phyloP scores from a whole-genome alignment of 1,140 invertebrate species.

The Nylanderia fulva region DNA sequence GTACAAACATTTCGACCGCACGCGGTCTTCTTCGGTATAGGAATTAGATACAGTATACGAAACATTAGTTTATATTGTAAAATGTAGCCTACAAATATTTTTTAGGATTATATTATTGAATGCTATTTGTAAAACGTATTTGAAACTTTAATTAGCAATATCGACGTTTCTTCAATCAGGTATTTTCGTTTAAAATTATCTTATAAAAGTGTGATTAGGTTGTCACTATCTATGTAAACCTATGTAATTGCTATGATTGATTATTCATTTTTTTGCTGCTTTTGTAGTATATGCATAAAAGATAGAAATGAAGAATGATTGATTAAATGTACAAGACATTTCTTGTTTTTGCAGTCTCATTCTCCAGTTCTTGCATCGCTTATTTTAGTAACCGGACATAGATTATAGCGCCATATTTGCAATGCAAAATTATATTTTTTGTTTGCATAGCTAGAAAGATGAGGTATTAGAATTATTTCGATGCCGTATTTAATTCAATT shows the following conservation, averaged over 20 bases:
- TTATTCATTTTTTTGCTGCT: not conserved
- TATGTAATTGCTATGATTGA: constrained; percentile 2
- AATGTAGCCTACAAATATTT: too few species aligned
- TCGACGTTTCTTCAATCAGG: not conserved
- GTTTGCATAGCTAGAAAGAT: not conserved
- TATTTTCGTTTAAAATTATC: not conserved
- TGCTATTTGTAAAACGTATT: too few species aligned
- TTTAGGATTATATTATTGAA: not conserved
- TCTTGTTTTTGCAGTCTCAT: too few species aligned
- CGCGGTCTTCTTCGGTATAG: too few species aligned
- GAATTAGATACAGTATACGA: too few species aligned
- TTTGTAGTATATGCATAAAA: not conserved
- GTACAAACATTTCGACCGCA: too few species aligned
- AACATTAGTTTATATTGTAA: too few species aligned
- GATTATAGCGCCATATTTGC: not conserved
- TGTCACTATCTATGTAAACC: not conserved
- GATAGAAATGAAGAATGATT: not conserved
- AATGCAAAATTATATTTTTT: not conserved
- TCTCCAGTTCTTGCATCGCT: not conserved
- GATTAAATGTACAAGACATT: not conserved
- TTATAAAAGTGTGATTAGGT: not conserved
- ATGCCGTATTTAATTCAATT: not conserved
- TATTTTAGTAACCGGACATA: not conserved
- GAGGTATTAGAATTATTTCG: not conserved
- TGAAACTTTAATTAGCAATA: not conserved